phyloP scores from a whole-genome alignment of 2,888 invertebrate genomes.

The Bibio marci region DNA sequence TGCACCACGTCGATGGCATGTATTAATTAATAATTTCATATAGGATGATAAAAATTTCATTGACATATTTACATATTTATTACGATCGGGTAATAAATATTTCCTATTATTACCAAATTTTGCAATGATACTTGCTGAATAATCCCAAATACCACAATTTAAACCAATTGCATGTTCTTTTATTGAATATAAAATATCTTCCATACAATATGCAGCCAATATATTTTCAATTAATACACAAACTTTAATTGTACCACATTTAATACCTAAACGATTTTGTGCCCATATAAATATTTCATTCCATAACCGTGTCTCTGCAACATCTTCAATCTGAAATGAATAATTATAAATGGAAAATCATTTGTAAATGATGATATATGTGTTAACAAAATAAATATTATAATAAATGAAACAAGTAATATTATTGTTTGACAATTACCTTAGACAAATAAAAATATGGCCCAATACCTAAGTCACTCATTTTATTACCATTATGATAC shows the following conservation, averaged over 20 bases:
- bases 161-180: constrained; percentile 48
- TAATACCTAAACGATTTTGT: constrained; percentile 35
- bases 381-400: too few relatives aligned
- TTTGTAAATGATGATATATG: background rate
- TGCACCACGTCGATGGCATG: constrained; percentile 41
- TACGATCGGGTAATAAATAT: constrained; percentile 45
- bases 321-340: constrained; percentile 37
- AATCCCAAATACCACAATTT: constrained; percentile 63
- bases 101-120: constrained; percentile 36
- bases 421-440: constrained; percentile 6
- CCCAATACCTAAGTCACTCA: constrained; percentile 37
- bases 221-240: constrained; percentile 57
- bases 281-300: constrained; percentile 49
- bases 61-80: constrained; percentile 47
- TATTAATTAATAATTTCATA: constrained; percentile 37
- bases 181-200: constrained; percentile 48
- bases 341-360: too few relatives aligned
- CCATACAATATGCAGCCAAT: constrained; percentile 47
- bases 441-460: constrained; percentile 59
- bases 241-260: constrained; percentile 46
- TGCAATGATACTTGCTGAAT: constrained; percentile 44
- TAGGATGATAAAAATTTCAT: constrained; percentile 45
- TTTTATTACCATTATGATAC: constrained; percentile 41
- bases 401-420: background rate
- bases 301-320: constrained; percentile 48